Evolutionary conservation across 2,888 invertebrate species (phyloP).

Genomic region (Heliconius sara): DNA sequence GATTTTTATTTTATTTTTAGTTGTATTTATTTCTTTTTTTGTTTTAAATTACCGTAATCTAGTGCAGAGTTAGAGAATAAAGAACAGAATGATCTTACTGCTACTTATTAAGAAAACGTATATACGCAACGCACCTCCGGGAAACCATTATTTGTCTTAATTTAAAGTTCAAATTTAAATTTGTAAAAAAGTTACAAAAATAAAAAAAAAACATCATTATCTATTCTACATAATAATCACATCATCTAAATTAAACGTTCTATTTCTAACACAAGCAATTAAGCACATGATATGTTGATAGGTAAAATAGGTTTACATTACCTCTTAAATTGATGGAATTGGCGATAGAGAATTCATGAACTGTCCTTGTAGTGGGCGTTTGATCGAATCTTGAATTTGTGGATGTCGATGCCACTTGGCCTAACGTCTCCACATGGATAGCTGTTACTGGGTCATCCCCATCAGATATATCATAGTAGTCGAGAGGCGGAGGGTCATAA

Average conservation of each 20-base stretch:
- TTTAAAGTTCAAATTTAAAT: not conserved
- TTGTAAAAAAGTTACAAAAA: not conserved
- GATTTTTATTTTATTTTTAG: no score
- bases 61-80: no score
- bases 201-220: not conserved
- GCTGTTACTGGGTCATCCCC: constrained; percentile 68
- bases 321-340: constrained; percentile 79
- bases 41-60: no score
- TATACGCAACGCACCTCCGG: no score
- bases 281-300: not conserved
- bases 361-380: constrained; percentile 61
- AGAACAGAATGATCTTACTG: no score
- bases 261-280: not conserved
- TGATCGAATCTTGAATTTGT: constrained; percentile 60
- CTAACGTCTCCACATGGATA: constrained; percentile 58
- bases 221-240: not conserved
- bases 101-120: no score
- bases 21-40: no score
- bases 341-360: constrained; percentile 72
- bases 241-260: not conserved
- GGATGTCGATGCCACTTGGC: constrained; percentile 58
- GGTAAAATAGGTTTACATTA: constrained; percentile 45
- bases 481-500: constrained; percentile 40
- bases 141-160: no score
- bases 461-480: constrained; percentile 67